Conservation (phyloP, 2,797 vertebrate genomes). For the Ambastaia sidthimunki region DNA sequence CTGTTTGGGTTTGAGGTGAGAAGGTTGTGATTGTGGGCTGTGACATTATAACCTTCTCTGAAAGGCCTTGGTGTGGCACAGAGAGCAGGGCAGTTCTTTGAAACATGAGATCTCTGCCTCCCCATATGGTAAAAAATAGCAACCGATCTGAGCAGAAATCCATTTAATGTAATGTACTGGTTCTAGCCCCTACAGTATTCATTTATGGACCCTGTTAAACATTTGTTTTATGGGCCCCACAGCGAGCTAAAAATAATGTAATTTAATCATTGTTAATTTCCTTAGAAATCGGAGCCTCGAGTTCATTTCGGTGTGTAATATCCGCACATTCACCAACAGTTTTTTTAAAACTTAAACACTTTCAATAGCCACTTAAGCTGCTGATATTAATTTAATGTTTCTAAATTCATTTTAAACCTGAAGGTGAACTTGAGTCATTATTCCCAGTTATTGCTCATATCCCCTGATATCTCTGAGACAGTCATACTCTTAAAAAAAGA, state of each 20-base stretch:
- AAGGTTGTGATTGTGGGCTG: constrained; percentile 40
- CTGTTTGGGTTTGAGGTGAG: constrained; percentile 14
- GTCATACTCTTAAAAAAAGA: constrained; percentile 30
- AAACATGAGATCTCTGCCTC: constrained; percentile 57
- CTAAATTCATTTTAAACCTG: constrained; percentile 24
- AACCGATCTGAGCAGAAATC: not conserved
- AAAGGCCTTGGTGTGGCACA: constrained; percentile 39
- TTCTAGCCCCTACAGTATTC: constrained; percentile 15
- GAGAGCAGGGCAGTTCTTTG: constrained; percentile 63
- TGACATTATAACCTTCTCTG: constrained; percentile 31
- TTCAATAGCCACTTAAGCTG: too few species aligned
- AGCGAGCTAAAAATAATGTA: constrained; percentile 28
- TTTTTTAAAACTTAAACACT: constrained; percentile 6
- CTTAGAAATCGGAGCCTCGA: constrained; percentile 5
- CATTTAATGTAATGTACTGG: constrained; percentile 5
- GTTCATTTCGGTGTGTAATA: constrained; percentile 7
- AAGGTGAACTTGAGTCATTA: constrained; percentile 25
- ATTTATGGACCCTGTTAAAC: constrained; percentile 1
- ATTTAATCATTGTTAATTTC: constrained; percentile 30
- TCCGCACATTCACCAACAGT: not conserved
- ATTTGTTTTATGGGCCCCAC: constrained; percentile 22
- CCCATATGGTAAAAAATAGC: constrained; percentile 52
- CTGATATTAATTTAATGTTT: not conserved
- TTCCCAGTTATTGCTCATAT: not conserved
- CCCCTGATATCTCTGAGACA: constrained; percentile 44